These are phyloP conservation scores for Crenuchus spilurus DNA, from an alignment of 2,797 vertebrate species.

Conservation along the genomic window DNA sequence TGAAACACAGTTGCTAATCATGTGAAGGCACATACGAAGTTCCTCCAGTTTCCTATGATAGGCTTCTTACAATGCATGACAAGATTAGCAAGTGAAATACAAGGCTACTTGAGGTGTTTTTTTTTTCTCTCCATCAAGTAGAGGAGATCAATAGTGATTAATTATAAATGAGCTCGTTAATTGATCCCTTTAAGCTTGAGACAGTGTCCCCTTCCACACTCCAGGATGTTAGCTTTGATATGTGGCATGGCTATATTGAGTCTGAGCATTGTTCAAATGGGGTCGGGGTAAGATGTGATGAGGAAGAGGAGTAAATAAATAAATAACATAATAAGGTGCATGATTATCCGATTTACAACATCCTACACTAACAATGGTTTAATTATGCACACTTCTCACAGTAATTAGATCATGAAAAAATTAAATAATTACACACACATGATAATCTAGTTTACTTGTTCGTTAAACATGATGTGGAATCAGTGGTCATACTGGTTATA, in stretches of 20 bases:
- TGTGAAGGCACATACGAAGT: neutral
- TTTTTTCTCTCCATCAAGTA: conserved; percentile 51
- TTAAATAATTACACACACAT: neutral
- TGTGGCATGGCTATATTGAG: neutral
- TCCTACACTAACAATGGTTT: neutral
- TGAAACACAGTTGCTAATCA: neutral
- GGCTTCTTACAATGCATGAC: conserved; percentile 12
- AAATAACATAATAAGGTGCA: neutral
- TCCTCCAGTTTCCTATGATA: conserved; percentile 7
- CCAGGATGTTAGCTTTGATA: conserved; percentile 39
- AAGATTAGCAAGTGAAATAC: conserved; percentile 33
- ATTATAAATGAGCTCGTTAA: conserved; percentile 75
- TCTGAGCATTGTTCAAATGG: neutral
- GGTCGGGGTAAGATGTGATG: too few species aligned
- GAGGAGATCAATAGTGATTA: conserved; percentile 65
- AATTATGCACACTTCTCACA: neutral
- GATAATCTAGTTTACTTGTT: too few species aligned
- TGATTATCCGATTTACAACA: neutral
- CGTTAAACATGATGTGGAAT: too few species aligned
- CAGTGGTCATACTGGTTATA: too few species aligned
- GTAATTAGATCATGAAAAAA: neutral
- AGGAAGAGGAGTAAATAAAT: neutral
- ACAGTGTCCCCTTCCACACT: conserved; percentile 69
- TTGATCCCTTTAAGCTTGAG: conserved; percentile 64
- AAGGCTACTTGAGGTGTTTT: conserved; percentile 46